Evolutionary conservation across 2,113 vertebrate genomes (phyloP).

Genomic region (Empidonax alnorum): DNA sequence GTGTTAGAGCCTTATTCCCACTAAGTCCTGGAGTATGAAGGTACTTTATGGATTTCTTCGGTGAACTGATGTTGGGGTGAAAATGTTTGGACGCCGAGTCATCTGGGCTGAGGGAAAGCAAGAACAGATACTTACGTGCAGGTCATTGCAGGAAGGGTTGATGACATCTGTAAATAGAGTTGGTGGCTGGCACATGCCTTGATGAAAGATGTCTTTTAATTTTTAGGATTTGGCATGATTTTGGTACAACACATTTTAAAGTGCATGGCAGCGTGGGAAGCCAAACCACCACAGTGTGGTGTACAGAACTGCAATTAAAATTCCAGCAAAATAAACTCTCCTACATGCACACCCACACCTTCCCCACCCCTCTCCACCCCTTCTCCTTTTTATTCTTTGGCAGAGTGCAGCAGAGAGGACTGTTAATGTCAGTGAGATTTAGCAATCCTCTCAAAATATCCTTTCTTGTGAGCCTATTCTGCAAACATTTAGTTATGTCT

Average conservation of each 20-base stretch:
- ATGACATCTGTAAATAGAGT: background rate
- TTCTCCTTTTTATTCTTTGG: background rate
- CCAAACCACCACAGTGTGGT: background rate
- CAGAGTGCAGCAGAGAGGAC: background rate
- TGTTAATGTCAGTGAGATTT: background rate
- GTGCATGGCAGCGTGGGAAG: background rate
- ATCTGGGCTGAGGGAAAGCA: background rate
- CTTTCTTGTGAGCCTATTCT: background rate
- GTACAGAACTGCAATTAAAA: background rate
- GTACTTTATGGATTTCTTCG: background rate
- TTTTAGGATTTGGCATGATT: background rate
- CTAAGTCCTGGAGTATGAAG: background rate
- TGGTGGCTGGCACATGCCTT: background rate
- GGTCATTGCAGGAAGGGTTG: background rate
- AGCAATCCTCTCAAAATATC: background rate
- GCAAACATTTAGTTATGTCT: background rate
- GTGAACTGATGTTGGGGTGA: background rate
- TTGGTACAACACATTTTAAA: background rate
- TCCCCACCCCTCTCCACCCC: fast-evolving
- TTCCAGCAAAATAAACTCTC: background rate
- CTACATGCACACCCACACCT: too few species aligned
- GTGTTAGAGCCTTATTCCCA: background rate
- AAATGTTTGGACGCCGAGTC: background rate
- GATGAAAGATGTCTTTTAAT: background rate
- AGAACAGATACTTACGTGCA: background rate